Evolutionary conservation across 2,797 vertebrate species (phyloP), one percentile per base, ranked within the genome.

Genomic region (Taenioides sp.): DNA sequence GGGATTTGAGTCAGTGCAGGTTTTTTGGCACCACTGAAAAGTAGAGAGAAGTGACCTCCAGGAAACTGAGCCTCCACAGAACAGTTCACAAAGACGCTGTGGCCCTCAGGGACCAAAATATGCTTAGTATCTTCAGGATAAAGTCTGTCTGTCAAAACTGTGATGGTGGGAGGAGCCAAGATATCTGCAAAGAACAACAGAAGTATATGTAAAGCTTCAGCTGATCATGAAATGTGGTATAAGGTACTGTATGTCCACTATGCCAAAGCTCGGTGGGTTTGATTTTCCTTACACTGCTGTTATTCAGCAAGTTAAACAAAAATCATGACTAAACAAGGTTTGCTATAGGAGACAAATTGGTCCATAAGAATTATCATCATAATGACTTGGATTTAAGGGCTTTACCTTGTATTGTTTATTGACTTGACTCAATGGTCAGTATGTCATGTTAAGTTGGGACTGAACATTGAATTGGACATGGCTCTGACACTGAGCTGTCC

Each of bases 21-120:
- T 68, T 40, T 49, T 63, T 74, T 76, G 20, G 52, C 5, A 22
- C 71, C 54, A 3, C 20, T 54, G 57, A 78, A 52, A 47, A 23
- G 40, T 40, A 83, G 69, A 64, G 69, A 70, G 70, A 86, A 84
- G 61, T 55, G 59, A n/a, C 84, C 78, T 49, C 77, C 70, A 3
- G 70, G 80, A 64, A 71, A 83, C 22, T 74, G 77, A 52, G 80
- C 64, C 65, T 76, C 49, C 58, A 73, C 65, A 2, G 75, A 81
- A 67, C 78, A 87, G 65, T 28, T 74, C 34, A 76, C 20, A 40
- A 27, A 64, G 76, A 80, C 74, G 43, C 73, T 77, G 63, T 60
- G 62, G 62, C 0, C 54, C 69, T 72, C 70, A 25, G 69, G 37
- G 40, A 47, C 58, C 7, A 78, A 1, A 31, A 4, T 0, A 18